Evolutionary conservation across 64 coral and sea anemone species (phyloP).

Genomic region (Exaiptasia diaphana): DNA sequence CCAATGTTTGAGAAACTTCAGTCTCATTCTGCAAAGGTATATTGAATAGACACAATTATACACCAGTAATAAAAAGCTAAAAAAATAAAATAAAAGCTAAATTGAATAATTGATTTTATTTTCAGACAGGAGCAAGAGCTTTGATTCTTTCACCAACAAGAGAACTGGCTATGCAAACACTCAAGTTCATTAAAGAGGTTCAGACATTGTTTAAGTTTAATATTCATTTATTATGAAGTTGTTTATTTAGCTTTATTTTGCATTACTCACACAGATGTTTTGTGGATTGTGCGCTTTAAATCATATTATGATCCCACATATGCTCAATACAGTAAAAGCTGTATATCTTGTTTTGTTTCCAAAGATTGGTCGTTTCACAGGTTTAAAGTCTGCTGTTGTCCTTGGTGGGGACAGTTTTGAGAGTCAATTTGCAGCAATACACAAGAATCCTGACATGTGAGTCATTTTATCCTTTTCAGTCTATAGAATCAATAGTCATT

Average conservation of each 20-base stretch:
- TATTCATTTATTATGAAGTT: too few species aligned
- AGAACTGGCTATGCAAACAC: slow-evolving; percentile 94
- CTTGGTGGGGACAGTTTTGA: slow-evolving; percentile 92
- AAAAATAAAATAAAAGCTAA: not conserved
- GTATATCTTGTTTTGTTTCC: too few species aligned
- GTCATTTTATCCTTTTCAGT: too few species aligned
- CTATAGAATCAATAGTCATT: too few species aligned
- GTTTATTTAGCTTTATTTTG: too few species aligned
- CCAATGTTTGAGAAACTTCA: slow-evolving; percentile 95
- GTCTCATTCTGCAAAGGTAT: slow-evolving; percentile 88
- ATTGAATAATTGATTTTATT: not conserved
- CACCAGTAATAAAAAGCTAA: not conserved
- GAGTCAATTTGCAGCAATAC: slow-evolving; percentile 85
- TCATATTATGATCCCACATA: too few species aligned
- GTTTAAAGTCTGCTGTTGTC: slow-evolving; percentile 73
- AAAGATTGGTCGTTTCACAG: slow-evolving; percentile 84
- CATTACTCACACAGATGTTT: too few species aligned
- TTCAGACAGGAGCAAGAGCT: slow-evolving; percentile 79
- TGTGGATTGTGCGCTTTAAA: too few species aligned
- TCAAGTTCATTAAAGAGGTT: slow-evolving; percentile 99
- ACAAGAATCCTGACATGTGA: slow-evolving; percentile 96
- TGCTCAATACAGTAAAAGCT: not conserved
- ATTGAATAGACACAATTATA: not conserved
- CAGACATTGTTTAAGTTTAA: too few species aligned
- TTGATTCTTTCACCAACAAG: slow-evolving; percentile 90